Conservation (phyloP, 2,888 invertebrate species). For the Heliconius ismenius region DNA sequence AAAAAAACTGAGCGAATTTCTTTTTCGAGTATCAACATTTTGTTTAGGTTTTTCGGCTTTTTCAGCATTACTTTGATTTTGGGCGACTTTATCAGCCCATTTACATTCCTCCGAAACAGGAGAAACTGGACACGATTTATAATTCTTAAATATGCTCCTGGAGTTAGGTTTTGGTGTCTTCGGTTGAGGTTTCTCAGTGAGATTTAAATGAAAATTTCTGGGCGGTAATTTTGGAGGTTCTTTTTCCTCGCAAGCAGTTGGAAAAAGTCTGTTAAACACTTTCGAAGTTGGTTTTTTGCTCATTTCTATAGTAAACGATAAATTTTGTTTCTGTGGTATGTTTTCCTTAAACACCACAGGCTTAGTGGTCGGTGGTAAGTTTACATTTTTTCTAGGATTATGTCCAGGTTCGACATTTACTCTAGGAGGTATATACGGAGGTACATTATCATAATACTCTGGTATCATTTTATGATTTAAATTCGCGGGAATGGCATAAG, state of each 20-base stretch:
- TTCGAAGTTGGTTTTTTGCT: slow-evolving; percentile 66
- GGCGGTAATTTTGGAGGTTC: slow-evolving; percentile 61
- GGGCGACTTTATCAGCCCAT: slow-evolving; percentile 79
- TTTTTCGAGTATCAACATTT: slow-evolving; percentile 74
- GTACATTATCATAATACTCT: slow-evolving; percentile 60
- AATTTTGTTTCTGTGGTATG: slow-evolving; percentile 58
- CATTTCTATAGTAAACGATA: slow-evolving; percentile 70
- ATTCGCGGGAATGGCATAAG: slow-evolving; percentile 79
- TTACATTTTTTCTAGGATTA: slow-evolving; percentile 53
- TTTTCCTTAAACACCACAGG: slow-evolving; percentile 68
- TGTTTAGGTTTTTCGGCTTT: slow-evolving; percentile 52
- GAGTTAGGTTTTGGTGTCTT: slow-evolving; percentile 66
- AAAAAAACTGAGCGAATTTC: slow-evolving; percentile 85
- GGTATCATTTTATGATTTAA: slow-evolving; percentile 70
- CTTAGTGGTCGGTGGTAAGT: slow-evolving; percentile 56
- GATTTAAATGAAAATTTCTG: slow-evolving; percentile 71
- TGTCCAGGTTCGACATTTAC: slow-evolving; percentile 55
- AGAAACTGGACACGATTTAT: slow-evolving; percentile 90
- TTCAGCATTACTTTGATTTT: slow-evolving; percentile 51
- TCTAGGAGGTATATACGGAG: slow-evolving; percentile 75
- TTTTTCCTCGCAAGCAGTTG: slow-evolving; percentile 55
- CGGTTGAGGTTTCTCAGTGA: slow-evolving; percentile 66
- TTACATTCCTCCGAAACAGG: slow-evolving; percentile 91
- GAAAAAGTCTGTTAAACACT: slow-evolving; percentile 74
- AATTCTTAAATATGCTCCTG: slow-evolving; percentile 83